Evolutionary conservation across 1,140 invertebrate species (phyloP).

Genomic region (Hermatobates lingyangjiaoensis): DNA sequence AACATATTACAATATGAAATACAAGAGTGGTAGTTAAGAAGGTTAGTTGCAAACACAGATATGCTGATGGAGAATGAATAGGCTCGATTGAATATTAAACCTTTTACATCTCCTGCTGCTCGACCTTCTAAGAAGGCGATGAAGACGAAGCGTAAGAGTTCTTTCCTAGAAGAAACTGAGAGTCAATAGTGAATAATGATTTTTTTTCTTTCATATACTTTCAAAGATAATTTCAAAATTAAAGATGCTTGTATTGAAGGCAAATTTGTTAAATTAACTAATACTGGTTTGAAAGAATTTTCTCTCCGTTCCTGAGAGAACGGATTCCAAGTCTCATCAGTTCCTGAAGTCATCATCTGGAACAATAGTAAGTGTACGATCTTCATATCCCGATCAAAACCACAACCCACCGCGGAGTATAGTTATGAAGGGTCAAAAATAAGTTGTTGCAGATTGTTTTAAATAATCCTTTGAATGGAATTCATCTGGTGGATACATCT

Average conservation of each 20-base stretch:
- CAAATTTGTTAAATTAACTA: constrained; percentile 70
- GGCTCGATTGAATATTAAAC: constrained; percentile 40
- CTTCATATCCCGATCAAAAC: constrained; percentile 41
- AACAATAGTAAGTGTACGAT: constrained; percentile 60
- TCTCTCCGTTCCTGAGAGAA: constrained; percentile 51
- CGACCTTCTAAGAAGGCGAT: constrained; percentile 29
- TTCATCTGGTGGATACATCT: no score
- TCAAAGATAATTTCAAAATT: constrained; percentile 68
- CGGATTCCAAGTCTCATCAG: constrained; percentile 75
- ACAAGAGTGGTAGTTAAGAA: no score
- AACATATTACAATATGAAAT: no score
- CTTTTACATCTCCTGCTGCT: constrained; percentile 23
- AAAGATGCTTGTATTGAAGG: constrained; percentile 72
- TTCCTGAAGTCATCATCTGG: constrained; percentile 60
- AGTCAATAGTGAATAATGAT: constrained; percentile 40
- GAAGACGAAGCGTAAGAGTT: constrained; percentile 59
- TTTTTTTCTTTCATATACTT: constrained; percentile 45
- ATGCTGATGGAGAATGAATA: constrained; percentile 70
- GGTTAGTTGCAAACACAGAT: no score
- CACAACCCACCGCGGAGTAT: constrained; percentile 78
- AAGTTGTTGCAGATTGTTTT: constrained; percentile 56
- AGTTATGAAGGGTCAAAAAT: constrained; percentile 85
- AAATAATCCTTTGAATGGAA: constrained; percentile 42
- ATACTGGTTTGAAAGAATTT: constrained; percentile 75
- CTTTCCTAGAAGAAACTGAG: constrained; percentile 56